Evolutionary conservation across 2,888 invertebrate species (phyloP).

Genomic region (Mythimna loreyi): DNA sequence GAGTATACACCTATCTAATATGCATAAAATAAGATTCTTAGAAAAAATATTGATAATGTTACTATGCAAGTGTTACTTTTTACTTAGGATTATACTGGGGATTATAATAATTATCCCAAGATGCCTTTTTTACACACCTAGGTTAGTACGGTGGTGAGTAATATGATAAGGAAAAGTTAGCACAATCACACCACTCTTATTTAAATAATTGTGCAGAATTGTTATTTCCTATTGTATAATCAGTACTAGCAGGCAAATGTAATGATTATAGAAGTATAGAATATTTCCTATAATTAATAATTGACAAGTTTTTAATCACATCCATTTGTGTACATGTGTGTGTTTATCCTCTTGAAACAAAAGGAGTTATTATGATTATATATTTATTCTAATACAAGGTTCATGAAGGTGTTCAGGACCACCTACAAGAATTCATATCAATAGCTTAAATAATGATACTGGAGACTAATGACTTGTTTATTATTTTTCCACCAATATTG

Average conservation of each 20-base stretch:
- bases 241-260: constrained; percentile 17
- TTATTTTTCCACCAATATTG: constrained; percentile 10
- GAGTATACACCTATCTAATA: not conserved
- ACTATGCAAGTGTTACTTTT: not conserved
- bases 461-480: not conserved
- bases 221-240: constrained; percentile 16
- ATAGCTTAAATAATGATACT: not conserved
- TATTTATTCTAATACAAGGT: not conserved
- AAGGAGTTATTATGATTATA: not conserved
- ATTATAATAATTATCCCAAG: not conserved
- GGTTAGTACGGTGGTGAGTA: not conserved
- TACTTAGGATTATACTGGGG: not conserved
- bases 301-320: constrained; percentile 3
- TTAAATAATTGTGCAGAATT: constrained; percentile 19
- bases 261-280: constrained; percentile 7
- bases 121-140: not conserved
- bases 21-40: not conserved
- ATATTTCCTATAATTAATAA: constrained; percentile 24
- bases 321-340: not conserved
- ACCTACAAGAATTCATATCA: not conserved
- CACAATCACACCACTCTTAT: not conserved
- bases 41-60: not conserved
- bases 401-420: not conserved
- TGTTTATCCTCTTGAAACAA: constrained; percentile 16
- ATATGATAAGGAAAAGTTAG: constrained; percentile 9